A percentile compares a stretch with the other conserved stretches of the same genome.
These are phyloP conservation scores for Dunckerocampus dactyliophorus DNA, from an alignment of 2,113 vertebrate species.

Conservation along the genomic window DNA sequence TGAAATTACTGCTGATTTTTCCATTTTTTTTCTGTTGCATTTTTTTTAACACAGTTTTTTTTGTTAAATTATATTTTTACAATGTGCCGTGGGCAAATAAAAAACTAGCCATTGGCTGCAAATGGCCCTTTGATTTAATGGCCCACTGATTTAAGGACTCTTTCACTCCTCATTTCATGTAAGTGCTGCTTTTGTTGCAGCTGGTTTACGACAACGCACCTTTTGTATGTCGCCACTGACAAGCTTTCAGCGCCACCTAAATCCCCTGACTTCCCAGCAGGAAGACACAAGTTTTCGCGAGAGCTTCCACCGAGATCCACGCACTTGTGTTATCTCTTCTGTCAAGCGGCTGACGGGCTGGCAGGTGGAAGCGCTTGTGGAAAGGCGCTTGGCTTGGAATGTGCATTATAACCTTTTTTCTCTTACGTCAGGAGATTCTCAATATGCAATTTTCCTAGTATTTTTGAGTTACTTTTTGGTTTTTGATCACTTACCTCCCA, in stretches of 20 bases:
- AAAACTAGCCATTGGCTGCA: too few species aligned
- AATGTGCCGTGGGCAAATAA: too few species aligned
- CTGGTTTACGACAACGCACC: constrained; percentile 30
- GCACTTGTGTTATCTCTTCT: constrained; percentile 54
- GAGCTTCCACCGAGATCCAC: constrained; percentile 39
- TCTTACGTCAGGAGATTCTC: background rate
- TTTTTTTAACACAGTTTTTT: too few species aligned
- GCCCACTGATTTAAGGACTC: background rate
- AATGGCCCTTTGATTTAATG: background rate
- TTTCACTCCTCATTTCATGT: constrained; percentile 11
- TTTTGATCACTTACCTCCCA: too few species aligned
- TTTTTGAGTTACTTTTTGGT: too few species aligned
- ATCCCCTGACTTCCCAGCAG: constrained; percentile 59
- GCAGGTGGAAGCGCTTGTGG: constrained; percentile 37
- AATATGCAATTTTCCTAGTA: background rate
- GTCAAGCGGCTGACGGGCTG: constrained; percentile 44
- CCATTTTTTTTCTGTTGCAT: too few species aligned
- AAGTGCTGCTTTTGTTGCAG: constrained; percentile 10
- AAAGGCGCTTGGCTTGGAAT: constrained; percentile 37
- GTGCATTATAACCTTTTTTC: constrained; percentile 36
- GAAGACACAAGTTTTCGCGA: constrained; percentile 56
- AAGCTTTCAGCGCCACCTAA: constrained; percentile 60
- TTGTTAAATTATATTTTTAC: too few species aligned
- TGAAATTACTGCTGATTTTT: too few species aligned
- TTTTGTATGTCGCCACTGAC: constrained; percentile 54